Evolutionary conservation across 2,888 invertebrate genomes (phyloP).

Genomic region (Azorinus chamasolen): DNA sequence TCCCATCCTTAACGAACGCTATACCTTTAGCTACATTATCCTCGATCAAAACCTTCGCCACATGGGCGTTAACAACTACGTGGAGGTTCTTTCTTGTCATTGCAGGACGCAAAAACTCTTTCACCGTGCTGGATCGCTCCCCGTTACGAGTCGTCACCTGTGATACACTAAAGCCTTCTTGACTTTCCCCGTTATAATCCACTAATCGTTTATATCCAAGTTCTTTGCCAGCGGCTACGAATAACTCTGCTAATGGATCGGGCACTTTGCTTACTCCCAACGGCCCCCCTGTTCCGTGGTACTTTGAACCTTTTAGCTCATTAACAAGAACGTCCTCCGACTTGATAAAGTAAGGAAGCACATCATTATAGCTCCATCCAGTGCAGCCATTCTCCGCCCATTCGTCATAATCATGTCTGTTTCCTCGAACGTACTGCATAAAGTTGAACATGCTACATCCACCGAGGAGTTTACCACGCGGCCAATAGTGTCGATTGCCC

Average conservation of each 20-base stretch:
- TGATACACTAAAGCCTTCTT: conserved; percentile 38
- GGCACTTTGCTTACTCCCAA: conserved; percentile 87
- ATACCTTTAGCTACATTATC: conserved; percentile 72
- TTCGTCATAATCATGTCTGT: conserved; percentile 48
- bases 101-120: conserved; percentile 79
- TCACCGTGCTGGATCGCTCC: conserved; percentile 78
- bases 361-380: conserved; percentile 54
- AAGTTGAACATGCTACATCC: conserved; percentile 96
- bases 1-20: conserved; percentile 68
- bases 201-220: conserved; percentile 47
- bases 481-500: conserved; percentile 92
- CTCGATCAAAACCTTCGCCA: conserved; percentile 71
- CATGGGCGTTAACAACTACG: conserved; percentile 66
- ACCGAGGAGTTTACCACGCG: conserved; percentile 95
- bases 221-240: conserved; percentile 48
- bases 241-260: conserved; percentile 81
- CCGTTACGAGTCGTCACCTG: conserved; percentile 66
- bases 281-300: conserved; percentile 48
- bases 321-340: conserved; percentile 47
- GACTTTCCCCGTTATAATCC: conserved; percentile 50
- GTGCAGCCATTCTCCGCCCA: conserved; percentile 50
- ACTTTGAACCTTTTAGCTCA: conserved; percentile 29
- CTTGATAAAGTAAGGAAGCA: conserved; percentile 56
- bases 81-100: conserved; percentile 76
- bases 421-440: conserved; percentile 88